Evolutionary conservation across 92 coral and sea anemone genomes (phyloP).

Genomic region (Anthopleura xanthogrammica): DNA sequence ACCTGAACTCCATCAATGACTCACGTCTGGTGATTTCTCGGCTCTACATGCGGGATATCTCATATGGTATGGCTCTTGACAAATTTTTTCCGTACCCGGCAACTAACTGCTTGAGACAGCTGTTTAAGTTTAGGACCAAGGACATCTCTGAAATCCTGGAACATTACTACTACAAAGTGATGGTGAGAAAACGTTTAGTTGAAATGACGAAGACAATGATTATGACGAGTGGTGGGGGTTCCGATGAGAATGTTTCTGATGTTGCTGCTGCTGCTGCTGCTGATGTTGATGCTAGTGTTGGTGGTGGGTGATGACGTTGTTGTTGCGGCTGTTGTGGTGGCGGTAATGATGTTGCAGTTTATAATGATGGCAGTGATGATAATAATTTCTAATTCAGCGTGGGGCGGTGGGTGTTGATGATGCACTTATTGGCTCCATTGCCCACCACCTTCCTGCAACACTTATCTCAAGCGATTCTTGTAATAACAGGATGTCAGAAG

Average conservation of each 20-base stretch:
- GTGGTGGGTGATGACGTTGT: too few relatives aligned
- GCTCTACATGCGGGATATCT: slow-evolving; percentile 5
- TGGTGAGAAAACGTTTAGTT: not conserved
- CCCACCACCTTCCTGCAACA: not conserved
- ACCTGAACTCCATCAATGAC: slow-evolving; percentile 1
- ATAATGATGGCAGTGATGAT: too few relatives aligned
- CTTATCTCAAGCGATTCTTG: not conserved
- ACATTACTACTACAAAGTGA: not conserved
- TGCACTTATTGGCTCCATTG: too few relatives aligned
- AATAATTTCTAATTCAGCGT: too few relatives aligned
- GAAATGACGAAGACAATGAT: too few relatives aligned
- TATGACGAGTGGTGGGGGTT: too few relatives aligned
- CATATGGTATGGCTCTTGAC: slow-evolving; percentile 9
- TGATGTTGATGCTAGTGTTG: too few relatives aligned
- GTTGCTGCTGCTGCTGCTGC: too few relatives aligned
- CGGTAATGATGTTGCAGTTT: too few relatives aligned
- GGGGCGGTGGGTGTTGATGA: too few relatives aligned
- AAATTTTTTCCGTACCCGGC: not conserved
- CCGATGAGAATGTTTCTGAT: too few relatives aligned
- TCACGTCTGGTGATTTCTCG: slow-evolving; percentile 10
- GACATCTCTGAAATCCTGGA: slow-evolving; percentile 5
- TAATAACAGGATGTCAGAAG: not conserved
- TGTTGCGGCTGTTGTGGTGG: too few relatives aligned
- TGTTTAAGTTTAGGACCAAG: slow-evolving; percentile 6
- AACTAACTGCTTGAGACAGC: not conserved